A percentile compares a stretch with the other conserved stretches of the same genome.
phyloP scores from a whole-genome alignment of 2,797 vertebrate species.

The Ispidina picta region DNA sequence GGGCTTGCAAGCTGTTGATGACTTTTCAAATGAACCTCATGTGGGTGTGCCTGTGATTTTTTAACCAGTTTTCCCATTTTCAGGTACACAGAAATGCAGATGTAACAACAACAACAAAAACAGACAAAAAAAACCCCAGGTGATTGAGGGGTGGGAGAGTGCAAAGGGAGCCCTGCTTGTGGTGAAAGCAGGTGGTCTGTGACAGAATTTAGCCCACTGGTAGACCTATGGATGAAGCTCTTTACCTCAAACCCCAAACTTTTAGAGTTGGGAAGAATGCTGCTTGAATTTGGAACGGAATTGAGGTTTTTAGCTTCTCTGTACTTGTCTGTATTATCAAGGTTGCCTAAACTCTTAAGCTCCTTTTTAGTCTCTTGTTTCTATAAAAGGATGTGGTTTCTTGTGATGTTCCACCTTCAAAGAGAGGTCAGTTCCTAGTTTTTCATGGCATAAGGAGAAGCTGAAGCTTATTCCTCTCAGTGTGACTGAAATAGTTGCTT shows the following conservation, averaged over 20 bases:
- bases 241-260: neutral
- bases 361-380: neutral
- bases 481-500: neutral
- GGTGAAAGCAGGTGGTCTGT: neutral
- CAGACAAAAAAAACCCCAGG: too few relatives aligned
- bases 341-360: neutral
- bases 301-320: neutral
- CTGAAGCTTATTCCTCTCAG: neutral
- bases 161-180: rapidly evolving
- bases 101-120: neutral
- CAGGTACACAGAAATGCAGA: neutral
- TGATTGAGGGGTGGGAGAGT: too few relatives aligned
- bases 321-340: rapidly evolving
- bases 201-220: neutral
- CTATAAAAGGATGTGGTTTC: neutral
- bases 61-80: neutral
- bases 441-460: neutral
- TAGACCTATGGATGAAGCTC: neutral
- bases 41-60: neutral
- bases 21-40: neutral
- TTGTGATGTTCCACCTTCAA: neutral
- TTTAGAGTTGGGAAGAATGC: neutral
- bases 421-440: neutral
- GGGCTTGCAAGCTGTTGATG: neutral
- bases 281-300: neutral